Conservation (phyloP, 2,113 vertebrate species). For the Leiothrix lutea region DNA sequence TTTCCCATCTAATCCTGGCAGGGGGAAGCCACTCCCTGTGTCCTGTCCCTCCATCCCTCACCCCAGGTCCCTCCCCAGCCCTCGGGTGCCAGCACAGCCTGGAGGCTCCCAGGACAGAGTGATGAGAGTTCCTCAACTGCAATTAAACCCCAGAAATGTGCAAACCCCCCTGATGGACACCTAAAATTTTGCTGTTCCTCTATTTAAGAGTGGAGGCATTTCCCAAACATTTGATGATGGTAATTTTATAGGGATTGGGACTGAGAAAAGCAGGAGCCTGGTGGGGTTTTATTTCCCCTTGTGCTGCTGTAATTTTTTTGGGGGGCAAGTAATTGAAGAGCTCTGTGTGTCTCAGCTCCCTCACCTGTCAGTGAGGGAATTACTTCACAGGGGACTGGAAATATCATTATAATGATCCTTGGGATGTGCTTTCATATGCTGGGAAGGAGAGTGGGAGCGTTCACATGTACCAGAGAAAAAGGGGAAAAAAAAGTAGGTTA, state of each 20-base stretch:
- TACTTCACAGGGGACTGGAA: conserved; percentile 35
- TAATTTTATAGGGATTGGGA: not conserved
- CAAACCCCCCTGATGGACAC: not conserved
- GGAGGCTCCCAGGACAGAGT: not conserved
- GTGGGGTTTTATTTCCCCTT: not conserved
- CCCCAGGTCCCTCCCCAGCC: not conserved
- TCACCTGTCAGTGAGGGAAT: conserved; percentile 50
- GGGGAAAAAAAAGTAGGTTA: conserved; percentile 63
- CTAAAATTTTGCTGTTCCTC: not conserved
- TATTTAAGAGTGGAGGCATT: not conserved
- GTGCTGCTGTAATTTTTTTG: not conserved
- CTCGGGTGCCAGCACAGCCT: not conserved
- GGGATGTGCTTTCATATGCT: conserved; percentile 47
- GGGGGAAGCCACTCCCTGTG: not conserved
- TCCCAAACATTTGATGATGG: not conserved
- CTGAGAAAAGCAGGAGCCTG: not conserved
- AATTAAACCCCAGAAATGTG: not conserved
- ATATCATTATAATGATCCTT: conserved; percentile 57
- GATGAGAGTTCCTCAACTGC: not conserved
- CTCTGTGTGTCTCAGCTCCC: not conserved
- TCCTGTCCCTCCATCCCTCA: not conserved
- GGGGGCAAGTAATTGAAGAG: conserved; percentile 19
- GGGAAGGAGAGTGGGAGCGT: conserved; percentile 21
- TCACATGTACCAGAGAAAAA: conserved; percentile 19
- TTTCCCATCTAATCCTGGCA: not conserved